Conservation (phyloP, 2,113 vertebrate genomes). For the Tachysurus vachellii region DNA sequence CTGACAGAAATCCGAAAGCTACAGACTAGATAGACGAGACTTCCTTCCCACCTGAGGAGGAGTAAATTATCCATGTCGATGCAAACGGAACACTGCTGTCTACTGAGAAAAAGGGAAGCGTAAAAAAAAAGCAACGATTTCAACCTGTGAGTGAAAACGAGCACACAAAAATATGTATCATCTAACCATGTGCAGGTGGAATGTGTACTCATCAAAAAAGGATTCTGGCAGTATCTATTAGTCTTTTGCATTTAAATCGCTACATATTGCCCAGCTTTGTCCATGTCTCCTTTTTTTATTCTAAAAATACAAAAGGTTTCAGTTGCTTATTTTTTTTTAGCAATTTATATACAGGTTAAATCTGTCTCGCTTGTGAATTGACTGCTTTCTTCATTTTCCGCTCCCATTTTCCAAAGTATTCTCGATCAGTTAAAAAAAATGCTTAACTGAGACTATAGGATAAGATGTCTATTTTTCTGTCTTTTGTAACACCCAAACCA, state of each 20-base stretch:
- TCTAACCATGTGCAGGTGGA: constrained; percentile 14
- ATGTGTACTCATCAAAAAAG: constrained; percentile 46
- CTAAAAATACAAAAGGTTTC: constrained; percentile 75
- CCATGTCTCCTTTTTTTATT: constrained; percentile 57
- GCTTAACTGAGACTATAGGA: constrained; percentile 62
- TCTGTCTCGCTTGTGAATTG: constrained; percentile 55
- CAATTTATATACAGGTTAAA: constrained; percentile 69
- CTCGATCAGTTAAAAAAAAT: constrained; percentile 41
- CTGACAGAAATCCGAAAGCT: constrained; percentile 81
- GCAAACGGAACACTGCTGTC: constrained; percentile 50
- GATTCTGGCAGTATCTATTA: constrained; percentile 66
- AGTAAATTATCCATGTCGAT: constrained; percentile 13
- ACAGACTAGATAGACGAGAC: constrained; percentile 68
- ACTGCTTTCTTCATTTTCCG: constrained; percentile 57
- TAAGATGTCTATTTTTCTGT: constrained; percentile 66
- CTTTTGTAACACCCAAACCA: constrained; percentile 67
- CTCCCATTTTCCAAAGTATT: constrained; percentile 68
- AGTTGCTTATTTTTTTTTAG: constrained; percentile 49
- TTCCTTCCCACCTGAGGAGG: constrained; percentile 31
- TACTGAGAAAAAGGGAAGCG: constrained; percentile 69
- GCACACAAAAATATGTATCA: constrained; percentile 32
- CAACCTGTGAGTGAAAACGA: constrained; percentile 60
- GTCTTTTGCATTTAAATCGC: constrained; percentile 36
- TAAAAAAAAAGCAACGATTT: constrained; percentile 55
- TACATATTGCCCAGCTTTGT: constrained; percentile 52